Conservation (phyloP, 1,140 invertebrate genomes). For the Ceratosolen solmsi region DNA sequence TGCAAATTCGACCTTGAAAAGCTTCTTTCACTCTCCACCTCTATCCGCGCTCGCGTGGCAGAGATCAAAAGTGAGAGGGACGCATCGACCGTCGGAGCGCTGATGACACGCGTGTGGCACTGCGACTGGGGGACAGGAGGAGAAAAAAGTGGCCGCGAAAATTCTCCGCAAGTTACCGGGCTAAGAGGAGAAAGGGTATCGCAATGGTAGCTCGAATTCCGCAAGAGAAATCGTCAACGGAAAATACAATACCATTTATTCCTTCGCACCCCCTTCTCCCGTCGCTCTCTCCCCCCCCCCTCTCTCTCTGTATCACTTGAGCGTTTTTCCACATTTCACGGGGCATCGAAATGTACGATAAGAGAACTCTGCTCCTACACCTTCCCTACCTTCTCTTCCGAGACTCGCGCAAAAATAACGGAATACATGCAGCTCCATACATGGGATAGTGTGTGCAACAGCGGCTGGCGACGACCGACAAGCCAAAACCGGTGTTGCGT, state of each 20-base stretch:
- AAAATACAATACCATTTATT: not conserved
- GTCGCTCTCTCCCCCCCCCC: not conserved
- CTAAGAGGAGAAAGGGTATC: not conserved
- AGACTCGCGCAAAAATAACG: not conserved
- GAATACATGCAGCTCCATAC: conserved; percentile 1
- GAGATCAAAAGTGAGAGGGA: conserved; percentile 43
- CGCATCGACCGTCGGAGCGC: not conserved
- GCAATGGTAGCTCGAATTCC: conserved; percentile 30
- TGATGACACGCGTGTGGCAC: not conserved
- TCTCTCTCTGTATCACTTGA: not conserved
- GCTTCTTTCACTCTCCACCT: conserved; percentile 39
- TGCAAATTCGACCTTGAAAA: conserved; percentile 54
- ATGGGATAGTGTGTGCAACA: not conserved
- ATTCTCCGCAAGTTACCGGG: not conserved
- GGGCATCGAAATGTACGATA: too few relatives aligned
- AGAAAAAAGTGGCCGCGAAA: not conserved
- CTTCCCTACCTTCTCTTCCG: not conserved
- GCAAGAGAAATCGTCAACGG: conserved; percentile 42
- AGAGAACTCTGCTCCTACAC: too few relatives aligned
- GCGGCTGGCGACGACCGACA: not conserved
- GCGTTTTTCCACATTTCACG: not conserved
- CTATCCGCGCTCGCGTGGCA: not conserved
- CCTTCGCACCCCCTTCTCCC: too few relatives aligned
- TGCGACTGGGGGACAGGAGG: not conserved
- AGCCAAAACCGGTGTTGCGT: conserved; percentile 12